A percentile compares a stretch with the other conserved stretches of the same genome.
These are phyloP conservation scores for Styela plicata DNA, from an alignment of 23 tunicate genomes.

Conservation along the genomic window DNA sequence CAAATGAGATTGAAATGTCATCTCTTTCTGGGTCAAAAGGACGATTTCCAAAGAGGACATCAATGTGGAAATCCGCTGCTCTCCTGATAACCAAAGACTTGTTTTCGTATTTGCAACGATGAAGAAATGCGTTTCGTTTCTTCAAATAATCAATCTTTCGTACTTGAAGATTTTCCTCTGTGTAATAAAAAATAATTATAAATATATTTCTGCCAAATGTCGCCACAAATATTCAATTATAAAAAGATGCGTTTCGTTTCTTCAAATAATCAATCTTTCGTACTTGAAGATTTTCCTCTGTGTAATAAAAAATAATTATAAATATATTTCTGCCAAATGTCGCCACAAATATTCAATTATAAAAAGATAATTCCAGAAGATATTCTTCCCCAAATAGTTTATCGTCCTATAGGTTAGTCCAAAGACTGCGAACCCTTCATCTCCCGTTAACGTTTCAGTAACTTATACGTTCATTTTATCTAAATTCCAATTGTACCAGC, in stretches of 20 bases:
- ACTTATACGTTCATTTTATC: too few relatives aligned
- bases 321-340: background rate
- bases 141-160: conserved; percentile 51
- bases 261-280: conserved; percentile 51
- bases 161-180: conserved; percentile 50
- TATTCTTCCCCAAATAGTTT: too few relatives aligned
- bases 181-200: too few relatives aligned
- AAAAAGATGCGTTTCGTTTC: conserved; percentile 25
- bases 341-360: conserved; percentile 30
- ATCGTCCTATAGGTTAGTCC: too few relatives aligned
- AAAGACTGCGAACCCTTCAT: too few relatives aligned
- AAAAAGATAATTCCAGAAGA: too few relatives aligned
- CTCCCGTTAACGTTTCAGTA: too few relatives aligned
- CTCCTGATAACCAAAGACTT: conserved; percentile 58
- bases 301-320: too few relatives aligned
- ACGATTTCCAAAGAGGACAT: conserved; percentile 55
- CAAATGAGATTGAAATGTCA: conserved; percentile 40
- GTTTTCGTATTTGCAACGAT: conserved; percentile 45
- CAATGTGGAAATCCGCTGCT: conserved; percentile 42
- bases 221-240: conserved; percentile 30
- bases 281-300: conserved; percentile 50
- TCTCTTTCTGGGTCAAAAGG: conserved; percentile 41
- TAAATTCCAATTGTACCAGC: too few relatives aligned
- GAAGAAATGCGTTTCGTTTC: conserved; percentile 26
- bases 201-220: background rate